Evolutionary conservation across 2,113 vertebrate species (phyloP).

Genomic region (Ploceus nigricollis): DNA sequence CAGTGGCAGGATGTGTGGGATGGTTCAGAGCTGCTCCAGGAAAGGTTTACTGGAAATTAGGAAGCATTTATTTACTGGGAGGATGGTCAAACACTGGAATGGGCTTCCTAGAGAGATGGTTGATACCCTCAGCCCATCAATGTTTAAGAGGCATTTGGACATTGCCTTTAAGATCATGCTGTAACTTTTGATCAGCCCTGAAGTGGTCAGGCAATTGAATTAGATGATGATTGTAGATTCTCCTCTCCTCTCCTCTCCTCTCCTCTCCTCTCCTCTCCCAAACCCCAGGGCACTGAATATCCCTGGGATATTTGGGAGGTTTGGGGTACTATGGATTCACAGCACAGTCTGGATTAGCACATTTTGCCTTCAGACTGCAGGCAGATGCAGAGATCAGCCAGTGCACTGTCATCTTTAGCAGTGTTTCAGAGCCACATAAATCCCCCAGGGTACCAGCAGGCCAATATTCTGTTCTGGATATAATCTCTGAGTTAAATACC

Average conservation of each 20-base stretch:
- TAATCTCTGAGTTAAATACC: not conserved
- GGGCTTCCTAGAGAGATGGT: not conserved
- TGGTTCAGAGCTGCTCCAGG: not conserved
- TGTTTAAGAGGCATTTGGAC: not conserved
- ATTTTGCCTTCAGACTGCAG: not conserved
- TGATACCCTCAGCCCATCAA: rapidly evolving
- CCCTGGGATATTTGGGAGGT: not conserved
- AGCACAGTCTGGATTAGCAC: not conserved
- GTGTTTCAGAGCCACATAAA: not conserved
- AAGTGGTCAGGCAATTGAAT: not conserved
- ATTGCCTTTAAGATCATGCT: not conserved
- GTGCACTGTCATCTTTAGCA: not conserved
- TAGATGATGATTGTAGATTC: not conserved
- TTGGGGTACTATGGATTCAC: not conserved
- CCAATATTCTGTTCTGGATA: not conserved
- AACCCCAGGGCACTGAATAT: not conserved
- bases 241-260: too few relatives aligned
- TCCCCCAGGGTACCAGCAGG: not conserved
- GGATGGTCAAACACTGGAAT: not conserved
- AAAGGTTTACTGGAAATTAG: not conserved
- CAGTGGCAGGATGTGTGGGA: not conserved
- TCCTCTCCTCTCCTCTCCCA: not conserved
- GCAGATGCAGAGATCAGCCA: not conserved
- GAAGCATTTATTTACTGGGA: not conserved
- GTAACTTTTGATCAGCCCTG: not conserved